Evolutionary conservation across 2,797 vertebrate genomes (phyloP).

Genomic region (Cossypha polioptera): DNA sequence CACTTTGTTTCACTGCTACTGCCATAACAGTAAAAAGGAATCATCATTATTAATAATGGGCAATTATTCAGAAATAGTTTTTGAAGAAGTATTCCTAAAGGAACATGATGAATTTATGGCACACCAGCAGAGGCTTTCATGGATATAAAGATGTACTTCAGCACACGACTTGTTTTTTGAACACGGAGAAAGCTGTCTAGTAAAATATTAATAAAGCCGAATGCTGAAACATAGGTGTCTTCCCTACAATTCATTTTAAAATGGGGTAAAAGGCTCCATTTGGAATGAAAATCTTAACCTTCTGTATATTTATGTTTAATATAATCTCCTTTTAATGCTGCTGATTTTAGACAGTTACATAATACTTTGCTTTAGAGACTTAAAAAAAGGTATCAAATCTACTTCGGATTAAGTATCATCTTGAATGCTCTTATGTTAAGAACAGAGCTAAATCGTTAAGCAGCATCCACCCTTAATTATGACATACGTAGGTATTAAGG

Average conservation of each 20-base stretch:
- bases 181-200: background rate
- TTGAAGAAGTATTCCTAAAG: conserved; percentile 52
- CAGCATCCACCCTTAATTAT: conserved; percentile 57
- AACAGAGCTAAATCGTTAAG: conserved; percentile 43
- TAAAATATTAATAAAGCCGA: conserved; percentile 35
- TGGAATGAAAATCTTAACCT: conserved; percentile 6
- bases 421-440: conserved; percentile 49
- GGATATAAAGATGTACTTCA: conserved; percentile 37
- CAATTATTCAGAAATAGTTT: conserved; percentile 42
- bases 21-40: conserved; percentile 28
- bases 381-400: conserved; percentile 40
- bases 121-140: background rate
- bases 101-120: conserved; percentile 47
- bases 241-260: conserved; percentile 26
- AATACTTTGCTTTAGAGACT: conserved; percentile 49
- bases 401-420: conserved; percentile 60
- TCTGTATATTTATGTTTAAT: background rate
- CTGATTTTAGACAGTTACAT: conserved; percentile 46
- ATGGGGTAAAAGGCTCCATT: background rate
- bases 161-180: conserved; percentile 37
- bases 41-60: conserved; percentile 39
- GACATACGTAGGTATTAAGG: conserved; percentile 34
- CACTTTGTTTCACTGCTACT: conserved; percentile 10
- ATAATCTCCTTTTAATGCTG: conserved; percentile 20
- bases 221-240: background rate